Conservation (phyloP, 2,888 invertebrate genomes). For the Falcaria lacertinaria region DNA sequence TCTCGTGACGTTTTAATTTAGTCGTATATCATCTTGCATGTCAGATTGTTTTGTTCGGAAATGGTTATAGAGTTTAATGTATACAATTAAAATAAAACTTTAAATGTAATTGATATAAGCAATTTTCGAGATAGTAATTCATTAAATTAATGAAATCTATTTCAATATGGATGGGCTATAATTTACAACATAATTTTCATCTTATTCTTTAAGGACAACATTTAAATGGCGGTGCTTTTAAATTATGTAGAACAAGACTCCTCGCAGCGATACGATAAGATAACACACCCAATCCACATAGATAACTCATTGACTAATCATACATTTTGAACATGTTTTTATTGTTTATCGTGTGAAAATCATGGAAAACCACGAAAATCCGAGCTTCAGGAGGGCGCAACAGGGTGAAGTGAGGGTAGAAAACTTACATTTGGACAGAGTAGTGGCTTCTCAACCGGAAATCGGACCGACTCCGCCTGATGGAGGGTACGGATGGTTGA, state of each 20-base stretch:
- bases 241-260: conserved; percentile 68
- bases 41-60: conserved; percentile 36
- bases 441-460: conserved; percentile 82
- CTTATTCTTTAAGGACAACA: conserved; percentile 1
- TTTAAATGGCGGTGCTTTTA: conserved; percentile 55
- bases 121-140: too few species aligned
- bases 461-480: conserved; percentile 83
- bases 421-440: conserved; percentile 76
- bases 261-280: conserved; percentile 67
- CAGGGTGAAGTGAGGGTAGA: conserved; percentile 44
- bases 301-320: conserved; percentile 54
- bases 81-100: too few species aligned
- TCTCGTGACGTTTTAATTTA: conserved; percentile 15
- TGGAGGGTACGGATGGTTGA: conserved; percentile 84
- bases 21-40: conserved; percentile 17
- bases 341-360: conserved; percentile 50
- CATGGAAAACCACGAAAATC: conserved; percentile 52
- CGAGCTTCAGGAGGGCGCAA: conserved; percentile 24
- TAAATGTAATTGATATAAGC: too few species aligned
- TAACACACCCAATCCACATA: conserved; percentile 58
- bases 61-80: conserved; percentile 13
- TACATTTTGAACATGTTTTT: conserved; percentile 56
- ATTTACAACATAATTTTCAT: too few species aligned
- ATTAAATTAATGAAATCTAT: too few species aligned
- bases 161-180: too few species aligned